phyloP scores from a whole-genome alignment of 2,113 vertebrate genomes.

The Corvus cornix region DNA sequence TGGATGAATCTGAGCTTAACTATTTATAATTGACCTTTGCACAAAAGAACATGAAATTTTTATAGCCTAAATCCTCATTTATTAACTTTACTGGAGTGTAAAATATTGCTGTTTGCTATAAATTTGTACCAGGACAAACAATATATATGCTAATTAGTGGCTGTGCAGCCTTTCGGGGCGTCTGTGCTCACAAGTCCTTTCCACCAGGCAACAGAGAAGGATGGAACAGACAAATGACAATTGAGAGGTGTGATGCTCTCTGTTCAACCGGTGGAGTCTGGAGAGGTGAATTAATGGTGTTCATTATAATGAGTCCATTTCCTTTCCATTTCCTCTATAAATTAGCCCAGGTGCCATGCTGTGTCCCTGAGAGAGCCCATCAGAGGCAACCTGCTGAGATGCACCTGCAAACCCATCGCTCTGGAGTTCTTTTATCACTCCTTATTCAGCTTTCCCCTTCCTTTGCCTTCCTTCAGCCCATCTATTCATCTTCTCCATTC shows the following conservation, averaged over 20 bases:
- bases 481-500: not conserved
- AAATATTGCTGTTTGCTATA: constrained; percentile 84
- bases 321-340: constrained; percentile 79
- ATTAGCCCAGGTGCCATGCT: constrained; percentile 72
- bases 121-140: constrained; percentile 83
- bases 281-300: constrained; percentile 76
- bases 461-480: not conserved
- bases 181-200: constrained; percentile 68
- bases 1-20: constrained; percentile 81
- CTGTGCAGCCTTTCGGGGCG: constrained; percentile 31
- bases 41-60: constrained; percentile 84
- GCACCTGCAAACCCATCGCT: constrained; percentile 66
- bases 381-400: constrained; percentile 57
- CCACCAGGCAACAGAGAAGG: constrained; percentile 60
- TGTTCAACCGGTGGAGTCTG: constrained; percentile 71
- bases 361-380: constrained; percentile 65
- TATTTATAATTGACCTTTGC: constrained; percentile 87
- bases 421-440: constrained; percentile 14
- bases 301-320: constrained; percentile 78
- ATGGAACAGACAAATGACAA: constrained; percentile 67
- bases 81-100: constrained; percentile 86
- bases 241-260: constrained; percentile 70
- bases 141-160: constrained; percentile 85
- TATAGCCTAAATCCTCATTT: constrained; percentile 84
- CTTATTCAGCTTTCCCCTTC: constrained; percentile 8